Conservation (phyloP, 2,797 vertebrate species). For the Girardinus metallicus region DNA sequence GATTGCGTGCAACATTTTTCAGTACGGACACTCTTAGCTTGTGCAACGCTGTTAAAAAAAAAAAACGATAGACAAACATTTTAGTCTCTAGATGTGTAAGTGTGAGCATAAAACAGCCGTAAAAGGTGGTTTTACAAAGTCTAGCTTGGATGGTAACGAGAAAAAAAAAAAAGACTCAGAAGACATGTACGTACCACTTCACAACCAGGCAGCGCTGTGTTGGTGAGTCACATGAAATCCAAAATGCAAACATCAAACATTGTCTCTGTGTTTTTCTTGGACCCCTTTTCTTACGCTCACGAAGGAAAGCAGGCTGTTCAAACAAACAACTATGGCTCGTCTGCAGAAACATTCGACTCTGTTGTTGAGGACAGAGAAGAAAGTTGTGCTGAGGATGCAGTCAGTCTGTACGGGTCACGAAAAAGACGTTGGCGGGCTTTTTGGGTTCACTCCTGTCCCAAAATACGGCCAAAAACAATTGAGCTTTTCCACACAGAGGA, state of each 20-base stretch:
- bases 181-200: not conserved
- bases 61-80: not conserved
- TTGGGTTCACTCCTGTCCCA: not conserved
- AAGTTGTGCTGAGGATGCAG: not conserved
- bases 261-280: not conserved
- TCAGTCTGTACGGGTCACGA: not conserved
- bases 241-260: not conserved
- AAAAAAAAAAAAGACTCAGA: not conserved
- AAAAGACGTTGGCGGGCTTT: not conserved
- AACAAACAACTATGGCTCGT: slow-evolving; percentile 34
- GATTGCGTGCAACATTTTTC: no score
- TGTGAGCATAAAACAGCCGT: not conserved
- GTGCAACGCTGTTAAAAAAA: not conserved
- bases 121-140: not conserved
- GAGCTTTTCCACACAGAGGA: not conserved
- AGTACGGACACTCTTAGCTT: not conserved
- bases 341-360: not conserved
- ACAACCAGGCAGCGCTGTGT: not conserved
- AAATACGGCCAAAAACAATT: not conserved
- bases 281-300: not conserved
- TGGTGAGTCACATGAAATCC: not conserved
- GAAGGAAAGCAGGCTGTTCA: slow-evolving; percentile 14
- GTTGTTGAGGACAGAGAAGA: slow-evolving; percentile 22
- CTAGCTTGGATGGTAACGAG: not conserved
- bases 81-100: not conserved